Conservation (phyloP, 2,113 vertebrate genomes). For the Lathamus discolor region DNA sequence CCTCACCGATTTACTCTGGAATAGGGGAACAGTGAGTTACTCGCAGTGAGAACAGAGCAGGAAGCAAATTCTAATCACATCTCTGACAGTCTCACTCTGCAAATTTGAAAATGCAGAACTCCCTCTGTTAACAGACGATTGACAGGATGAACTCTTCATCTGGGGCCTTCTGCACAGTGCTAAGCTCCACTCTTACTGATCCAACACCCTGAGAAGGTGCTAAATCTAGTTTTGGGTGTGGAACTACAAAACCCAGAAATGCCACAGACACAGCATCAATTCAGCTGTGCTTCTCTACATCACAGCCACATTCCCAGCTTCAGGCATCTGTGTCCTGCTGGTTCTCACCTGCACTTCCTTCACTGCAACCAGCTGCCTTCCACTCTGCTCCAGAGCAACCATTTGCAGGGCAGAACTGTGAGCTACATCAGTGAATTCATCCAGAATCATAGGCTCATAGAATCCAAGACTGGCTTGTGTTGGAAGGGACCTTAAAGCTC, state of each 20-base stretch:
- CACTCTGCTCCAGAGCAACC: neutral
- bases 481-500: neutral
- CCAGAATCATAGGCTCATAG: neutral
- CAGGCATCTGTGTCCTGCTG: accelerated
- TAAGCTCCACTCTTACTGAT: neutral
- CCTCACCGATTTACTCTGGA: constrained; percentile 17
- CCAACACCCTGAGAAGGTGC: accelerated
- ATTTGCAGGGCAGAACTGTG: neutral
- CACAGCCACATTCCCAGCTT: accelerated
- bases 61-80: constrained; percentile 1
- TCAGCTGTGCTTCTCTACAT: neutral
- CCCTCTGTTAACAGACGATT: neutral
- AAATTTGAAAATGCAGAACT: neutral
- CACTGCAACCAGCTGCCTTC: neutral
- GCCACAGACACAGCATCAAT: accelerated
- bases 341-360: neutral
- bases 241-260: neutral
- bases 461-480: neutral
- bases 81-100: constrained; percentile 2
- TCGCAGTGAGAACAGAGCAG: neutral
- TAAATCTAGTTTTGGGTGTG: neutral
- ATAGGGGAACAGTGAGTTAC: neutral
- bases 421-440: neutral
- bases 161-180: neutral
- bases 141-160: neutral